Conservation (phyloP, 2,113 vertebrate genomes). For the Phasianus colchicus region DNA sequence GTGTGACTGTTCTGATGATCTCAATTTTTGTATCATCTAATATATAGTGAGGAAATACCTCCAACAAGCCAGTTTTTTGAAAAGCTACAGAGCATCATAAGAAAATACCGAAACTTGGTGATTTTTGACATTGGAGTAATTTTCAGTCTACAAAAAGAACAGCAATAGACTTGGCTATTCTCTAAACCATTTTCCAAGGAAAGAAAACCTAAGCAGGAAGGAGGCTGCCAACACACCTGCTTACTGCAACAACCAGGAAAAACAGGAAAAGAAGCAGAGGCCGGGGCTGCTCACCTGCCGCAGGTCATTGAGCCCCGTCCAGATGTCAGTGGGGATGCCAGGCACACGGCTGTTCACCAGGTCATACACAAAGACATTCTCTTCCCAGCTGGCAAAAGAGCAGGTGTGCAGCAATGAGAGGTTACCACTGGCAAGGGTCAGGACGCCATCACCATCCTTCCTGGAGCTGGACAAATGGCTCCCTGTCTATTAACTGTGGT, state of each 20-base stretch:
- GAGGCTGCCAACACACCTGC: too few relatives aligned
- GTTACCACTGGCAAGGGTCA: neutral
- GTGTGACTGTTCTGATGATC: neutral
- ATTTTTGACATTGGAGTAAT: neutral
- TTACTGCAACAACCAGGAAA: neutral
- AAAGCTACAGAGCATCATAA: neutral
- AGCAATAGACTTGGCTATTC: neutral
- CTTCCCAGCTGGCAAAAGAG: constrained; percentile 78
- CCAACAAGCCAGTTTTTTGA: neutral
- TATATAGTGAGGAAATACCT: neutral
- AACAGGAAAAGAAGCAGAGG: neutral
- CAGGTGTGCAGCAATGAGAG: accelerated
- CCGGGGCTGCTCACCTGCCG: constrained; percentile 76
- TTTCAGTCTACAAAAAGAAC: neutral
- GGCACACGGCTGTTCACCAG: constrained; percentile 85
- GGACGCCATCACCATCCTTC: accelerated
- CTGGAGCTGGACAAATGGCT: accelerated
- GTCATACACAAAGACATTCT: constrained; percentile 87
- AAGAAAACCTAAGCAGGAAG: neutral
- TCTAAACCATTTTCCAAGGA: neutral
- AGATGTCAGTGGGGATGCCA: constrained; percentile 83
- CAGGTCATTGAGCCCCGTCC: constrained; percentile 82
- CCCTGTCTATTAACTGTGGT: neutral
- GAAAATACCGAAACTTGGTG: neutral
- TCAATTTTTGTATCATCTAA: neutral